Percentiles rank a stretch among this genome's conserved stretches.
Conservation (phyloP, 2,888 invertebrate genomes). For the Latheticus oryzae region DNA sequence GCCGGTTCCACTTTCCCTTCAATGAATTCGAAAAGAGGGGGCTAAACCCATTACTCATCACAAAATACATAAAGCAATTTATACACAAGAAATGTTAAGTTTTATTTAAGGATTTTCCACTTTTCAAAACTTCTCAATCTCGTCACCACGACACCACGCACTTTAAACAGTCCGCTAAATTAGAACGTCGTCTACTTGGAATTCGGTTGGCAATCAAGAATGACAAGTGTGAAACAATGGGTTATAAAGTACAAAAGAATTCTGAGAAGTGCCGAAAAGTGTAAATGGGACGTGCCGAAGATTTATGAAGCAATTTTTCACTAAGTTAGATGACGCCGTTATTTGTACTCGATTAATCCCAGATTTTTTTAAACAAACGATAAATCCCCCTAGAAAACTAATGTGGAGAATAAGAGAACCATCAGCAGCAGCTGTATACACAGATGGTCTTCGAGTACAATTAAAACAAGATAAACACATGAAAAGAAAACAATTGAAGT, state of each 20-base stretch:
- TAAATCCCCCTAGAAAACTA: too few relatives aligned
- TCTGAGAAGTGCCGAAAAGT: constrained; percentile 38
- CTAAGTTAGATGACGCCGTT: not conserved
- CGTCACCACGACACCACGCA: too few relatives aligned
- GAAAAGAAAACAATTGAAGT: constrained; percentile 21
- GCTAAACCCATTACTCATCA: constrained; percentile 26
- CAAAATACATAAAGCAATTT: too few relatives aligned
- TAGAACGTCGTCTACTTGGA: constrained; percentile 22
- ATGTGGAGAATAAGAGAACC: not conserved
- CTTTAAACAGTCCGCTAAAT: constrained; percentile 1
- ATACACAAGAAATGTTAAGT: too few relatives aligned
- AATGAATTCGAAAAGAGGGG: constrained; percentile 14
- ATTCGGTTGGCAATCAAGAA: constrained; percentile 22
- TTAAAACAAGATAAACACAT: constrained; percentile 32
- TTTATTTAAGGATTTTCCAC: not conserved
- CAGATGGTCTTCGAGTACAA: constrained; percentile 20
- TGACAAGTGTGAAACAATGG: constrained; percentile 33
- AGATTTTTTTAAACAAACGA: constrained; percentile 2
- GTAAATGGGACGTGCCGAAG: constrained; percentile 23
- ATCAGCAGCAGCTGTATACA: constrained; percentile 13
- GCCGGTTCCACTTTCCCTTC: constrained; percentile 39
- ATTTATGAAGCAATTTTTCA: constrained; percentile 19
- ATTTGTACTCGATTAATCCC: constrained; percentile 14
- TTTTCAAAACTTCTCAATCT: not conserved
- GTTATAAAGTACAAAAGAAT: constrained; percentile 35